A percentile compares a stretch with the other conserved stretches of the same genome.
Evolutionary conservation across 2,113 vertebrate species (phyloP).

Genomic region (Amblyopsis rosae): DNA sequence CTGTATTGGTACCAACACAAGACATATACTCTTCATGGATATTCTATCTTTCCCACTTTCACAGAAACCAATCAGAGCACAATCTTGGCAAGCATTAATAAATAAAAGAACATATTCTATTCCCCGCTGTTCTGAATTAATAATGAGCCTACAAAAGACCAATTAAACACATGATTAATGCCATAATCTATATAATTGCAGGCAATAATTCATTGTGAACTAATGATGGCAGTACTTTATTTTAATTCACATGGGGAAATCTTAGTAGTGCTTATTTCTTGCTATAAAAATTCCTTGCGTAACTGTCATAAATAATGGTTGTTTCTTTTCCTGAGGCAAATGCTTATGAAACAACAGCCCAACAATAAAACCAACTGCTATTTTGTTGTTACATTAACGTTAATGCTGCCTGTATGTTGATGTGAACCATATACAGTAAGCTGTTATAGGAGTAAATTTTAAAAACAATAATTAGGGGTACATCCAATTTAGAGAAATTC

Average conservation of each 20-base stretch:
- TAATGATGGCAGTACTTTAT: constrained; percentile 78
- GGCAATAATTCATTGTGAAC: constrained; percentile 73
- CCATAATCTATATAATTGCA: constrained; percentile 78
- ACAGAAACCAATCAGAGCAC: constrained; percentile 35
- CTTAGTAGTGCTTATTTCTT: constrained; percentile 68
- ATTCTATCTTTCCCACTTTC: constrained; percentile 32
- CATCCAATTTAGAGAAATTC: neutral
- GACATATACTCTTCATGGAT: constrained; percentile 3
- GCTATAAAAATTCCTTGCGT: constrained; percentile 48
- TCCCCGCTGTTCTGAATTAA: constrained; percentile 75
- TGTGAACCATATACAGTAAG: neutral
- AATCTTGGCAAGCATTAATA: constrained; percentile 60
- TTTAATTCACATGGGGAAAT: constrained; percentile 70
- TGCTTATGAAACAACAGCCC: constrained; percentile 9
- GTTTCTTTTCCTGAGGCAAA: constrained; percentile 46
- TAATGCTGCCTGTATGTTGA: neutral
- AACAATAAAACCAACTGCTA: constrained; percentile 23
- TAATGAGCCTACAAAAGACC: constrained; percentile 76
- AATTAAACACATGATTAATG: constrained; percentile 81
- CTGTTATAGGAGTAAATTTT: neutral
- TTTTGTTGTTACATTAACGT: neutral
- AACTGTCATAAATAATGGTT: constrained; percentile 52
- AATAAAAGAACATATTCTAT: constrained; percentile 75
- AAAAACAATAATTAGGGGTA: neutral
- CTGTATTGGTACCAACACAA: constrained; percentile 1